A percentile compares a stretch with the other conserved stretches of the same genome.
phyloP scores from a whole-genome alignment of 2,888 invertebrate species.

The Melipona beecheii region DNA sequence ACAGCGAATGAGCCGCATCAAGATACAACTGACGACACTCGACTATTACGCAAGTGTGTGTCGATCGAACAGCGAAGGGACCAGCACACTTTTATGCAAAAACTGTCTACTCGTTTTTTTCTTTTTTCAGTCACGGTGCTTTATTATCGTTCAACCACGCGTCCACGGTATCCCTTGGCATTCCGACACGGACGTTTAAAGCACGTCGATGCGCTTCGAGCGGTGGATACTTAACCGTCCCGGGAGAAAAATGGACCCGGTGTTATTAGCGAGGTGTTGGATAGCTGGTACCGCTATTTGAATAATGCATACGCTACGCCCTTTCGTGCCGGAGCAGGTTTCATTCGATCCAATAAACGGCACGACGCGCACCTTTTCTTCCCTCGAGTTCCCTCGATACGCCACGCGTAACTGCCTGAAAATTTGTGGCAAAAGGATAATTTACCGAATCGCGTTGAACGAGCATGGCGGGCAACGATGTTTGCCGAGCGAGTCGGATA shows the following conservation, averaged over 20 bases:
- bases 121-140: constrained; percentile 1
- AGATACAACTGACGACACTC: constrained; percentile 5
- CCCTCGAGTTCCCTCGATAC: background rate
- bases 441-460: too few relatives aligned
- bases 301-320: constrained; percentile 65
- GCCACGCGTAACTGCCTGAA: constrained; percentile 13
- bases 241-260: constrained; percentile 55
- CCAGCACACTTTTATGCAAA: constrained; percentile 25
- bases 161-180: constrained; percentile 37
- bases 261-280: constrained; percentile 66
- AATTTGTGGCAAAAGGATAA: constrained; percentile 27
- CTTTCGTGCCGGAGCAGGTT: constrained; percentile 44
- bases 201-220: constrained; percentile 52
- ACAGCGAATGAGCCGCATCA: background rate
- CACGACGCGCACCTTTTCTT: constrained; percentile 32
- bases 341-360: constrained; percentile 54
- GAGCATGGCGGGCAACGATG: background rate
- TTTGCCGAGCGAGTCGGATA: background rate
- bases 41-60: too few relatives aligned
- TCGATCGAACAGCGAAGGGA: background rate
- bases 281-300: constrained; percentile 66
- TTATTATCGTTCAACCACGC: constrained; percentile 45
- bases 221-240: constrained; percentile 47
- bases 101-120: background rate
- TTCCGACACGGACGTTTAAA: constrained; percentile 45